phyloP scores from a whole-genome alignment of 1,140 invertebrate species.

The Apocrypta bakeri region DNA sequence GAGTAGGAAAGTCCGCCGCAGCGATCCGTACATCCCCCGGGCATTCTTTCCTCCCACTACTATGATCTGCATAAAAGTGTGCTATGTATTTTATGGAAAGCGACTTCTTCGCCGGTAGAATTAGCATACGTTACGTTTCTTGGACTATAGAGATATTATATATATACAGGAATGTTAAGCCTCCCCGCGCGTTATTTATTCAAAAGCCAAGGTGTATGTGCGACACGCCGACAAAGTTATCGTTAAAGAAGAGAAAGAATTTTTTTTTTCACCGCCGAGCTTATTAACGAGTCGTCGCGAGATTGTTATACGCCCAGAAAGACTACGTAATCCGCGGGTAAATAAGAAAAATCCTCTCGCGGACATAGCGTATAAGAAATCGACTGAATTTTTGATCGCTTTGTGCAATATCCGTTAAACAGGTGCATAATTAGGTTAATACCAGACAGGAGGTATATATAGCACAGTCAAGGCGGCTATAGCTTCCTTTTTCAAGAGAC shows the following conservation, averaged over 20 bases:
- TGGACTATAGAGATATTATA: not conserved
- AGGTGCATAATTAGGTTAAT: constrained; percentile 26
- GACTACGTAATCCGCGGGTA: not conserved
- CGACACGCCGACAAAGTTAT: no score
- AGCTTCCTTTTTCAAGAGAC: constrained; percentile 1
- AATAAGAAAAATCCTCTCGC: not conserved
- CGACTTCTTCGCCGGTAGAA: not conserved
- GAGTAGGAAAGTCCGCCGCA: not conserved
- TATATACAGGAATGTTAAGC: not conserved
- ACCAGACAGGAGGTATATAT: no score
- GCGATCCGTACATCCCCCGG: not conserved
- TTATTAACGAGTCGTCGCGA: no score
- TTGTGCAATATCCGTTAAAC: not conserved
- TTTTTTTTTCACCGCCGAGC: no score
- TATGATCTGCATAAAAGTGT: constrained; percentile 23
- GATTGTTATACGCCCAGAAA: not conserved
- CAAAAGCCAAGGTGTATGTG: no score
- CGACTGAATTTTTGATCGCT: not conserved
- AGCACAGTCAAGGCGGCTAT: not conserved
- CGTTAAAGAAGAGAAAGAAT: no score
- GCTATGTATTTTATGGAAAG: constrained; percentile 7
- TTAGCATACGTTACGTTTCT: constrained; percentile 15
- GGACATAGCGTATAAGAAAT: not conserved
- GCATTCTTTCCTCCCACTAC: not conserved
- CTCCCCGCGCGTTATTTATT: no score